Evolutionary conservation across 2,113 vertebrate genomes (phyloP).

Genomic region (Origma solitaria): DNA sequence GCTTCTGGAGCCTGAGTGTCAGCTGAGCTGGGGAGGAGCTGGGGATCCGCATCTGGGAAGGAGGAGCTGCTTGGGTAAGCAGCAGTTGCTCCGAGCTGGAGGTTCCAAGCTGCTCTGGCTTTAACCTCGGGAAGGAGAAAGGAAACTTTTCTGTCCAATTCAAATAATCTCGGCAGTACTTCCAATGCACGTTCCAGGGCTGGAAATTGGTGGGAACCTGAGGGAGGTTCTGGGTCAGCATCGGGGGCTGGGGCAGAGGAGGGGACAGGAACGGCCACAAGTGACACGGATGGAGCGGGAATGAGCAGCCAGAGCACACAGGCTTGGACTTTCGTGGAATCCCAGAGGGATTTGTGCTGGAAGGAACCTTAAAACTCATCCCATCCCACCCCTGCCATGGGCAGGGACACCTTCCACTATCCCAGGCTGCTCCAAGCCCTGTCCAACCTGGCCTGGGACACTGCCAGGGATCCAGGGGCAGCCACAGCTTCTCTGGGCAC

Average conservation of each 20-base stretch:
- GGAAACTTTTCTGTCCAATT: background rate
- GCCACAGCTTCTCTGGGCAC: background rate
- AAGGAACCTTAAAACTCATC: background rate
- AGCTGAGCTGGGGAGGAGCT: background rate
- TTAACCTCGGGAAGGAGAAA: background rate
- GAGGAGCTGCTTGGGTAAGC: slow-evolving; percentile 2
- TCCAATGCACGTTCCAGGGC: background rate
- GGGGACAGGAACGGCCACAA: background rate
- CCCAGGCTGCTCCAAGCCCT: fast-evolving
- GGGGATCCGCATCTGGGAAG: background rate
- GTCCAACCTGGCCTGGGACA: fast-evolving
- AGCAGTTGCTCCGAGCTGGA: background rate
- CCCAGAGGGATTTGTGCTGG: background rate
- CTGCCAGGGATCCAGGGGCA: background rate
- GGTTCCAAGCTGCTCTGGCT: slow-evolving; percentile 5
- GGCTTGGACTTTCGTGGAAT: background rate
- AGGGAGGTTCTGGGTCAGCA: background rate
- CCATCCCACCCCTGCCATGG: background rate
- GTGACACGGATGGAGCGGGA: background rate
- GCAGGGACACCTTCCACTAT: background rate
- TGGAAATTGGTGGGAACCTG: background rate
- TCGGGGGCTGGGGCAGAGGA: background rate
- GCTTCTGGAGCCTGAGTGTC: background rate
- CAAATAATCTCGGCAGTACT: background rate
- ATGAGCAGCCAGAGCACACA: background rate